Evolutionary conservation across 1,140 invertebrate species (phyloP).

Genomic region (Tigriopus japonicus): DNA sequence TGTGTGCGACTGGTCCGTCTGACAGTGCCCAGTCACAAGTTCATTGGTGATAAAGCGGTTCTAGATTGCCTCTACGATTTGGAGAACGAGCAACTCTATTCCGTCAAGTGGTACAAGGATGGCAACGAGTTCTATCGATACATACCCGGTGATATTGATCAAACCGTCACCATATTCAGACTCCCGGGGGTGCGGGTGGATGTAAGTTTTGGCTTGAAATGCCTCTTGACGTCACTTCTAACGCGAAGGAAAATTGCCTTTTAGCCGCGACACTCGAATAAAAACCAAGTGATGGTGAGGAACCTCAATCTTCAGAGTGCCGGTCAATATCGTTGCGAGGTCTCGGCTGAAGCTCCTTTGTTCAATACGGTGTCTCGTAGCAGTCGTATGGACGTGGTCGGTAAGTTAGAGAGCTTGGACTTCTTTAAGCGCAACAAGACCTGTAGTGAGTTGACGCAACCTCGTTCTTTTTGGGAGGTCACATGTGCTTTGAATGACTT

Average conservation of each 20-base stretch:
- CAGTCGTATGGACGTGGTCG: not conserved
- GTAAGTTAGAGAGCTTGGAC: too few species aligned
- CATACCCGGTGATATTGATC: constrained; percentile 27
- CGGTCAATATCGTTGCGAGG: constrained; percentile 7
- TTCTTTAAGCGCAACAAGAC: too few species aligned
- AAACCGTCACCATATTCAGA: constrained; percentile 20
- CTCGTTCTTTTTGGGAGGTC: too few species aligned
- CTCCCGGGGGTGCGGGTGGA: constrained; percentile 23
- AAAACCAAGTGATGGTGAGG: not conserved
- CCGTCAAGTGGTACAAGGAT: constrained; percentile 25
- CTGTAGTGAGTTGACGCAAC: too few species aligned
- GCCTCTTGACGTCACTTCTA: not conserved
- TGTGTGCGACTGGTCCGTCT: not conserved
- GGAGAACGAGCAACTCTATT: constrained; percentile 20
- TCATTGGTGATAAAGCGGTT: constrained; percentile 6
- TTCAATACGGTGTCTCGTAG: constrained; percentile 11
- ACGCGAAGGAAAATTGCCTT: not conserved
- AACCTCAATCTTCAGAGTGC: not conserved
- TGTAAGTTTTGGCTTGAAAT: constrained; percentile 18
- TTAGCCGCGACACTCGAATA: not conserved
- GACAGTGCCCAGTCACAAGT: not conserved
- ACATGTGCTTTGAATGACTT: too few species aligned
- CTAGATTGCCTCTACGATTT: constrained; percentile 18
- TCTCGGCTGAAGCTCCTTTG: constrained; percentile 8
- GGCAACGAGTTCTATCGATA: constrained; percentile 36